Conservation (phyloP, 2,797 vertebrate species). For the Coregonus suidteri region DNA sequence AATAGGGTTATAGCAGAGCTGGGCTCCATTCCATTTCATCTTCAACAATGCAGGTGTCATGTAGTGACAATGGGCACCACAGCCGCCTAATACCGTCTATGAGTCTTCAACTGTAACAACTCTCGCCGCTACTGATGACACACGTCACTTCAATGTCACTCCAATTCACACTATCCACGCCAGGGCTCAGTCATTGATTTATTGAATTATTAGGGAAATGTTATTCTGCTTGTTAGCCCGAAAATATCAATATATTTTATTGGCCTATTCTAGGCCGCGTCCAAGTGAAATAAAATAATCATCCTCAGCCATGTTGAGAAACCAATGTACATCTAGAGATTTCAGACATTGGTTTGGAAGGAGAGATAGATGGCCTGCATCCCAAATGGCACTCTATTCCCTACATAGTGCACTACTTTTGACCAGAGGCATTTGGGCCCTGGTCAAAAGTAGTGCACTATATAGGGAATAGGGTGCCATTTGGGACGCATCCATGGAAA, state of each 20-base stretch:
- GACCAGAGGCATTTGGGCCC: too few relatives aligned
- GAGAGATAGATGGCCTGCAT: constrained; percentile 44
- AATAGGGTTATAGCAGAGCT: neutral
- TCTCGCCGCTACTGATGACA: neutral
- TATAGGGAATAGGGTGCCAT: neutral
- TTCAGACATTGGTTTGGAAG: constrained; percentile 69
- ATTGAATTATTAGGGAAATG: neutral
- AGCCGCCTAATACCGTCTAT: neutral
- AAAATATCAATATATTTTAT: constrained; percentile 63
- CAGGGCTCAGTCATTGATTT: constrained; percentile 12
- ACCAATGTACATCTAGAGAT: constrained; percentile 35
- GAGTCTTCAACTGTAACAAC: neutral
- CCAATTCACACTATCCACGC: neutral
- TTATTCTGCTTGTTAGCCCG: constrained; percentile 44
- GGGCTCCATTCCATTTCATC: neutral
- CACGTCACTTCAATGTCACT: neutral
- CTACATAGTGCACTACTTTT: neutral
- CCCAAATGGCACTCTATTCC: neutral
- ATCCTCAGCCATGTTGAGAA: constrained; percentile 52
- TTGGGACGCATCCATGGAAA: constrained; percentile 43
- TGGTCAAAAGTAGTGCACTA: neutral
- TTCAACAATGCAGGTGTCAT: neutral
- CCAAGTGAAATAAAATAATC: constrained; percentile 65
- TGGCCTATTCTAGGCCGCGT: constrained; percentile 37
- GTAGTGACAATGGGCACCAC: neutral